Evolutionary conservation across 2,113 vertebrate species (phyloP).

Genomic region (Salminus brasiliensis): DNA sequence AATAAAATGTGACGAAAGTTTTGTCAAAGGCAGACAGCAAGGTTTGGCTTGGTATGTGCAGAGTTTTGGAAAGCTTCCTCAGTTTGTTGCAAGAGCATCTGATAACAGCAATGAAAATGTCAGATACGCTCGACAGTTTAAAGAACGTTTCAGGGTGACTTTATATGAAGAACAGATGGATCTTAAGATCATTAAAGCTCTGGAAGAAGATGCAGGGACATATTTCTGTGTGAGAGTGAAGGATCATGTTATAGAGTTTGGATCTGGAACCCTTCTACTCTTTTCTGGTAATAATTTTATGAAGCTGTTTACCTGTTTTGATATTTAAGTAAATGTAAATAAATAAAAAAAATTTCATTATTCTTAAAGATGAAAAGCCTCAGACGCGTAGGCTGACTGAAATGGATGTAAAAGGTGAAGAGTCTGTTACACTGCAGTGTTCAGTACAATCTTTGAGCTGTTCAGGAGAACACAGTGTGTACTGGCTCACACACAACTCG

Average conservation of each 20-base stretch:
- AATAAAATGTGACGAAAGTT: background rate
- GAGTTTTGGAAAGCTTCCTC: too few species aligned
- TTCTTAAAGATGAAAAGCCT: slow-evolving; percentile 10
- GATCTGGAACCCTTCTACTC: slow-evolving; percentile 17
- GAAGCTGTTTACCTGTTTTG: background rate
- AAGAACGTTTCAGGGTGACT: background rate
- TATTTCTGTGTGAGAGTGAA: slow-evolving; percentile 3
- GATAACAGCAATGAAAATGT: background rate
- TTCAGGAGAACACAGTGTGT: too few species aligned
- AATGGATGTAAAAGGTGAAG: too few species aligned
- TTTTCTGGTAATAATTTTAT: background rate
- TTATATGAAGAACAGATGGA: background rate
- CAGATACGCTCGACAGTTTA: background rate
- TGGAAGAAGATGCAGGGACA: background rate
- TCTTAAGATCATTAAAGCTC: background rate
- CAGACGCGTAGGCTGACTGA: too few species aligned
- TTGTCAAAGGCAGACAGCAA: too few species aligned
- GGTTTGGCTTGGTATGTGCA: too few species aligned
- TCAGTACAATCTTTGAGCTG: too few species aligned
- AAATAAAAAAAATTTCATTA: background rate
- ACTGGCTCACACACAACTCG: too few species aligned
- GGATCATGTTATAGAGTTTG: background rate
- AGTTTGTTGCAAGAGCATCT: background rate
- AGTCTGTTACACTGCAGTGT: too few species aligned
- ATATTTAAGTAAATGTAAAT: too few species aligned